Conservation (phyloP, 1,140 invertebrate species). For the Lanistes nyassanus region DNA sequence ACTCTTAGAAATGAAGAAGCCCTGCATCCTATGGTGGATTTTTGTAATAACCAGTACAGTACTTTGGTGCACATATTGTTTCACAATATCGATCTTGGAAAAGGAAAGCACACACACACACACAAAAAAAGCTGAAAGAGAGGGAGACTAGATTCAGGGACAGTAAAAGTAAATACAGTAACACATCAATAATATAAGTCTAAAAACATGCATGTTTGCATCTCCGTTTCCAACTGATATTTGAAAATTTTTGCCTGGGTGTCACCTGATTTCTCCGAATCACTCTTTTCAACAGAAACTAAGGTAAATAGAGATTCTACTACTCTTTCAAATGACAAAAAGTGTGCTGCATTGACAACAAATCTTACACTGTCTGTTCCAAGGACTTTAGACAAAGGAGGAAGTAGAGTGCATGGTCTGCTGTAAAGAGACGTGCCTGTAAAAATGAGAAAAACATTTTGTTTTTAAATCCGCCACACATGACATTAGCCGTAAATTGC, state of each 20-base stretch:
- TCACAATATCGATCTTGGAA: not conserved
- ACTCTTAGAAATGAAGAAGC: not conserved
- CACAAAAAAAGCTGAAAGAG: not conserved
- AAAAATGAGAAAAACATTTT: conserved; percentile 18
- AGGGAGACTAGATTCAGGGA: not conserved
- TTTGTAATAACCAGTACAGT: not conserved
- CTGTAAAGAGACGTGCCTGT: conserved; percentile 72
- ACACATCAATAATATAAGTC: not conserved
- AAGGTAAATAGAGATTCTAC: not conserved
- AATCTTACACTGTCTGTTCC: conserved; percentile 74
- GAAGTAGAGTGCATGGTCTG: conserved; percentile 83
- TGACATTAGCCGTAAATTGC: too few relatives aligned
- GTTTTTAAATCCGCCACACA: not conserved
- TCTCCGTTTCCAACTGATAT: not conserved
- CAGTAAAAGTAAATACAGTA: not conserved
- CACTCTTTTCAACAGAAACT: too few relatives aligned
- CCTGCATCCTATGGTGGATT: not conserved
- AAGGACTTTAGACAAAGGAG: conserved; percentile 85
- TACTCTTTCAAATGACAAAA: not conserved
- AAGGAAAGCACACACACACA: not conserved
- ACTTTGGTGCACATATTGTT: not conserved
- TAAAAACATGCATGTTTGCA: not conserved
- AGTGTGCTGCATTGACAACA: not conserved
- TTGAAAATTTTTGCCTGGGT: not conserved
- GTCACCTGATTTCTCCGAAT: not conserved